phyloP scores from a whole-genome alignment of 2,113 vertebrate genomes.

The Monarcha castaneiventris region DNA sequence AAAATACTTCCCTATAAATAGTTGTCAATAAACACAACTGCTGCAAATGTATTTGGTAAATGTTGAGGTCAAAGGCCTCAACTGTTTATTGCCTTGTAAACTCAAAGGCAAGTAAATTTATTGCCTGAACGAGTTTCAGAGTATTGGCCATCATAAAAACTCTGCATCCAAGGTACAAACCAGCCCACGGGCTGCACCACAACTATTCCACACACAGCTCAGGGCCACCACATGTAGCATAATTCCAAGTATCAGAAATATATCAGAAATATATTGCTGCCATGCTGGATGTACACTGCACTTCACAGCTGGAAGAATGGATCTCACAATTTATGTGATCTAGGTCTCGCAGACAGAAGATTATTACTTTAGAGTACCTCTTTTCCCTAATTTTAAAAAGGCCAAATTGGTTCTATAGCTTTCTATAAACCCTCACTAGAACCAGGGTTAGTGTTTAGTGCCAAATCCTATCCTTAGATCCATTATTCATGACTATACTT shows the following conservation, averaged over 20 bases:
- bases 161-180: constrained; percentile 69
- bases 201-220: constrained; percentile 35
- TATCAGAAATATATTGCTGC: background rate
- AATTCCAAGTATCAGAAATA: constrained; percentile 43
- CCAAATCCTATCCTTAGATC: background rate
- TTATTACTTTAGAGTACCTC: background rate
- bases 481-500: background rate
- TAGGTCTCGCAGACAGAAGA: background rate
- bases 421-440: background rate
- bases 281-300: background rate
- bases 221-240: background rate
- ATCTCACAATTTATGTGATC: background rate
- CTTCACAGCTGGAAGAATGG: background rate
- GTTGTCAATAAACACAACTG: constrained; percentile 83
- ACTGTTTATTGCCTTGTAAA: constrained; percentile 86
- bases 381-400: background rate
- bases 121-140: constrained; percentile 78
- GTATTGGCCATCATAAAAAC: constrained; percentile 79
- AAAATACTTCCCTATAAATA: constrained; percentile 79
- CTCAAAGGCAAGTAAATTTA: constrained; percentile 85
- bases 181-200: constrained; percentile 59
- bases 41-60: constrained; percentile 84
- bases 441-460: background rate
- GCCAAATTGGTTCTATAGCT: background rate
- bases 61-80: constrained; percentile 81